Base-by-base conservation (phyloP, 2,113 vertebrate species). In the Takifugu flavidus region DNA sequence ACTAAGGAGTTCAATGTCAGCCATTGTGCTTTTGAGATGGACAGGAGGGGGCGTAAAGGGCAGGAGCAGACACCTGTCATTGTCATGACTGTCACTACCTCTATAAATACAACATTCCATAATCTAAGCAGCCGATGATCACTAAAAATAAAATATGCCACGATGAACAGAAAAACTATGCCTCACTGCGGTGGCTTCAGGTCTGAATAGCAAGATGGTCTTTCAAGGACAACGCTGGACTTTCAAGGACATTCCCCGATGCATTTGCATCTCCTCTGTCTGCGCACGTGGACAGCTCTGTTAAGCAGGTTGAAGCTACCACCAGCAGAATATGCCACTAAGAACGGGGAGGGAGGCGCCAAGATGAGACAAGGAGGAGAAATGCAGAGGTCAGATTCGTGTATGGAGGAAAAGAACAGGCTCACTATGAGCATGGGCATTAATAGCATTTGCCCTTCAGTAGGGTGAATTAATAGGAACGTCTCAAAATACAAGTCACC, bases 41-140 rank as follows among this genome's bases (percentile, higher is more conserved):
- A 61, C 5, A 57, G 70, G 75, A 54, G 59, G 78, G 34, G 71
- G 71, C 34, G 25, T 43, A 61, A 0, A 39, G 73, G 66, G 68
- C 58, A 62, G 72, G 73, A 72, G 39, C 53, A 82, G 81, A 86
- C 90, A 91, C 88, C 87, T 89, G 88, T 89, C 89, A 89, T 86
- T 83, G 78, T 74, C 64, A 80, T 59, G 69, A 87, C 76, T 86
- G 88, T 87, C 83, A 87, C 49, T 80, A 76, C 46, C 64, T 82
- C 86, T 91, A 92, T 89, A 89, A 89, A 90, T 92, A 91, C 62
- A 53, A 65, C 75, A 79, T 89, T 83, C 85, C 83, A 82, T 77
- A 82, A 91, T 84, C 80, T 79, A 72, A 75, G 74, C 44, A 43
- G 65, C 44, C 59, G 34, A 78, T 69, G 71, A 75, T 12, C 3